Evolutionary conservation across 2,888 invertebrate species (phyloP).

Genomic region (Cephus pygmeus): DNA sequence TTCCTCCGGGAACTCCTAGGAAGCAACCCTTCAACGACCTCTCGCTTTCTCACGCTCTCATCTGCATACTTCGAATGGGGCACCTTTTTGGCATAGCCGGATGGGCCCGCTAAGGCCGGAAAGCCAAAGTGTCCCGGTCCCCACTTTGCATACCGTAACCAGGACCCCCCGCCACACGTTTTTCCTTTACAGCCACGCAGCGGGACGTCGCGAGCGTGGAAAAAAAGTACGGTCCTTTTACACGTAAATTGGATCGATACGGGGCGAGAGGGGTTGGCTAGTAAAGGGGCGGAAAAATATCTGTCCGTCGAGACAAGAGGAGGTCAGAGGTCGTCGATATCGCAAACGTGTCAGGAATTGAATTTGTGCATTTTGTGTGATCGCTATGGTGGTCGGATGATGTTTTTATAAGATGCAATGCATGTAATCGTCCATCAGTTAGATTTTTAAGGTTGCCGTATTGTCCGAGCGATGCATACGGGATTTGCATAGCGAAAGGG

Average conservation of each 20-base stretch:
- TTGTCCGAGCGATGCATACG: background rate
- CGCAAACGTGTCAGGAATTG: background rate
- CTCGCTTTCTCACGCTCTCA: background rate
- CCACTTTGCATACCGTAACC: background rate
- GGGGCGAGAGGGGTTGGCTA: background rate
- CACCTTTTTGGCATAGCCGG: background rate
- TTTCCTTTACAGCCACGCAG: background rate
- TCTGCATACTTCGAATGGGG: background rate
- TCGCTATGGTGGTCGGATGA: background rate
- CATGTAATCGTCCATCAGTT: background rate
- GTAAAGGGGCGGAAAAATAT: background rate
- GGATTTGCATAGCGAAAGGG: background rate
- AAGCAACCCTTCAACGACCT: background rate
- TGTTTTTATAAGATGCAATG: background rate
- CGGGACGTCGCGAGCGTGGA: background rate
- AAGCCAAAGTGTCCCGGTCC: background rate
- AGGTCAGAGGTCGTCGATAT: background rate
- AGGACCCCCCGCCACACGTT: background rate
- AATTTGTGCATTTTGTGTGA: background rate
- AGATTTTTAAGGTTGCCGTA: background rate
- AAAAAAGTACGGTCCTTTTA: background rate
- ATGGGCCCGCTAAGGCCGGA: background rate
- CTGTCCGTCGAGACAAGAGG: background rate
- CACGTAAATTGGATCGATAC: background rate
- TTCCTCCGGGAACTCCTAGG: background rate